These are phyloP conservation scores for Camelus dromedarius DNA, from an alignment of 2,113 vertebrate genomes.

Conservation along the genomic window DNA sequence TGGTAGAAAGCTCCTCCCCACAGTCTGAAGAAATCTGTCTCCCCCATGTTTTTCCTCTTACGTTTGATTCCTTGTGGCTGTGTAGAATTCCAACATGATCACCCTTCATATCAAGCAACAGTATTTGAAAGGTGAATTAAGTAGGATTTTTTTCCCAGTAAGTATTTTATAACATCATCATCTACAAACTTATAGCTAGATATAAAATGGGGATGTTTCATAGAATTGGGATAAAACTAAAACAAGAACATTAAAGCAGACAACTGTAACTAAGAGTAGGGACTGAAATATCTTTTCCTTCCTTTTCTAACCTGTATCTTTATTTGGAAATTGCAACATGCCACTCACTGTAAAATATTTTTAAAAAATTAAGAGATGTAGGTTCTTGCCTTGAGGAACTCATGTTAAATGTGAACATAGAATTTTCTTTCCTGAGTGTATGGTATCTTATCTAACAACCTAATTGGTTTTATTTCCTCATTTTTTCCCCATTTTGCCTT, in stretches of 20 bases:
- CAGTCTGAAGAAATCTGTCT: not conserved
- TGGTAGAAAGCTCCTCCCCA: not conserved
- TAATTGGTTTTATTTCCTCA: not conserved
- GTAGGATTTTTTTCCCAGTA: not conserved
- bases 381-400: not conserved
- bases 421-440: not conserved
- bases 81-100: not conserved
- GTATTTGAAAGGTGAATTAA: not conserved
- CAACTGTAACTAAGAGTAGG: not conserved
- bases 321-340: constrained; percentile 27
- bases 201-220: not conserved
- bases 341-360: not conserved
- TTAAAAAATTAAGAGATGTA: not conserved
- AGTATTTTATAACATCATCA: not conserved
- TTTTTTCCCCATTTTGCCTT: constrained; percentile 24
- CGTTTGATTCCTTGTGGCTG: not conserved
- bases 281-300: not conserved
- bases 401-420: not conserved
- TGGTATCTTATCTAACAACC: not conserved
- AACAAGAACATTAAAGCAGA: not conserved
- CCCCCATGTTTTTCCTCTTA: not conserved
- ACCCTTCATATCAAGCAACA: not conserved
- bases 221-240: not conserved
- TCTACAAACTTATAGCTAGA: not conserved
- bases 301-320: not conserved